Conservation (phyloP, 35 echinoderm and acorn worm species). For the Lytechinus variegatus region DNA sequence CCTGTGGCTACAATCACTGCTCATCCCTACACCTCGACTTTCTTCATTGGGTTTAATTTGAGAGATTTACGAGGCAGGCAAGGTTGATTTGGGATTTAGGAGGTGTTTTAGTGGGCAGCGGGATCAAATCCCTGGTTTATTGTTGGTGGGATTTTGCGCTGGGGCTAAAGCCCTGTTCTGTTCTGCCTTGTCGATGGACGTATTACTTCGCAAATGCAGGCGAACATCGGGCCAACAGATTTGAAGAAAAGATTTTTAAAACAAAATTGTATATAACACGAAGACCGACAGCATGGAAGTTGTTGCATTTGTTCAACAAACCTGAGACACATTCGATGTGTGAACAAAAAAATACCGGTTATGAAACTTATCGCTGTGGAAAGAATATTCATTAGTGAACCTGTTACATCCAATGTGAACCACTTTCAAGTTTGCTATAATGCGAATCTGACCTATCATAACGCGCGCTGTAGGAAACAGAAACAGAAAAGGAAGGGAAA, state of each 20-base stretch:
- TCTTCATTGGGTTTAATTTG: conserved; percentile 16
- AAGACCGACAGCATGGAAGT: not conserved
- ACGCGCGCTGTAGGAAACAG: not conserved
- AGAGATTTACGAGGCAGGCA: conserved; percentile 10
- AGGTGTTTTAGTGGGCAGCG: conserved; percentile 31
- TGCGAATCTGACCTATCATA: too few species aligned
- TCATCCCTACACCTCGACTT: not conserved
- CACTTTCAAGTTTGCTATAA: too few species aligned
- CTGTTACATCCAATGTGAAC: too few species aligned
- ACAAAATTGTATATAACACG: not conserved
- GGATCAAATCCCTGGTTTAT: conserved; percentile 45
- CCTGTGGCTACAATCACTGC: conserved; percentile 32
- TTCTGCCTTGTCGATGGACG: conserved; percentile 18
- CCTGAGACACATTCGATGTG: too few species aligned
- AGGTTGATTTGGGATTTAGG: conserved; percentile 46
- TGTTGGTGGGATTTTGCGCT: conserved; percentile 49
- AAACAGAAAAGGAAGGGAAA: not conserved
- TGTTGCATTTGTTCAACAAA: not conserved
- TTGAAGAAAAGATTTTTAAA: too few species aligned
- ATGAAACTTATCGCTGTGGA: too few species aligned
- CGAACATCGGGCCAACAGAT: not conserved
- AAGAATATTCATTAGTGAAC: too few species aligned
- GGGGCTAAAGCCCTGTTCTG: conserved; percentile 35
- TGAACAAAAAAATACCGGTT: too few species aligned
- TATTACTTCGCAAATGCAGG: conserved; percentile 19